Base-by-base conservation (phyloP, 2,113 vertebrate species). In the Psilopsiagon aurifrons region DNA sequence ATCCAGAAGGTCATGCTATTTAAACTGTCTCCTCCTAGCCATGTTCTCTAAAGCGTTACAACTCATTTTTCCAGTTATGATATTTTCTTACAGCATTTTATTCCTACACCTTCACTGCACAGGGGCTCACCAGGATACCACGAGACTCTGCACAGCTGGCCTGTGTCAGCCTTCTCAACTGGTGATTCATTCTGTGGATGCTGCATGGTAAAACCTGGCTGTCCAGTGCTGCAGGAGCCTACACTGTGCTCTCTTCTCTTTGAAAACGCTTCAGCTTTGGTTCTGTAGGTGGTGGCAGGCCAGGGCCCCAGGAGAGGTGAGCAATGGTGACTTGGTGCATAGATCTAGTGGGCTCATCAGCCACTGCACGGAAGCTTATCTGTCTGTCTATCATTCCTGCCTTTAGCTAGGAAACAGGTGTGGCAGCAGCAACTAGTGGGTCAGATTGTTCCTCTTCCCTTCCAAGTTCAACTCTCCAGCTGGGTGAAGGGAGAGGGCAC, bases 191-290 rank as follows among this genome's bases (percentile, higher is more conserved):
- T 7, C 6, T 9, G n/a, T 1, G n/a, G 62, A 14, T 0, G 13
- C 47, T 20, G 55, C 9, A 1, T 3, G 1, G 49, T 3, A 10
- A 57, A 86, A 43, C 47, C 43, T 18, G 54, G 33, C 41, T 14
- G 35, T 22, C 9, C 2, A 1, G 5, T 9, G 17, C 41, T 2
- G 0, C 35, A 0, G 57, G 43, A 51, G 57, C 44, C 67, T 7
- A 2, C 4, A 2, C 64, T 16, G 39, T 39, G 39, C 71, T 28
- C 28, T 7, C 17, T 17, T 54, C 52, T 20, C 35, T 51, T 57
- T 17, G 20, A 10, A 24, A 33, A 10, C 3, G 1, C 60, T 54
- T 39, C 25, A 60, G 44, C 66, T 64, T 9, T 46, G 37, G 5
- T 44, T 25, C 31, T 41, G 64, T 33, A 29, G 59, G n/a, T 39